These are phyloP conservation scores for Gryon sp. DNA, from an alignment of 1,140 invertebrate genomes.

Conservation along the genomic window DNA sequence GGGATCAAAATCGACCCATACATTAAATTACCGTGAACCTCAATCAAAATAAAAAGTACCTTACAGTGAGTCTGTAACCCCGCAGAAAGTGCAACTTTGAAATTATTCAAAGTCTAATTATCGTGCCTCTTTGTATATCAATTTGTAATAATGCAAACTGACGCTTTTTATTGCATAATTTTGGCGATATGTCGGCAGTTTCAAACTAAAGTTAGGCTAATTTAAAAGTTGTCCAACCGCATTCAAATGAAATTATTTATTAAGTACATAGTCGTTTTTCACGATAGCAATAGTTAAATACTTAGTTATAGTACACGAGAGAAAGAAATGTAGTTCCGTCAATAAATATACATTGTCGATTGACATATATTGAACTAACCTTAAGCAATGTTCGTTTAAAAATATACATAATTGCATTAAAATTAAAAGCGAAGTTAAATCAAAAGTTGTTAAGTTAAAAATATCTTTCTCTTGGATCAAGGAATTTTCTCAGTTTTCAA, in stretches of 20 bases:
- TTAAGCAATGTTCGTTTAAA: no score
- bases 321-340: slow-evolving; percentile 1
- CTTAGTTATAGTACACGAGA: not conserved
- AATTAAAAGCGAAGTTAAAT: no score
- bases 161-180: slow-evolving; percentile 22
- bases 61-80: not conserved
- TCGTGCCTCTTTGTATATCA: slow-evolving; percentile 10
- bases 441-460: no score
- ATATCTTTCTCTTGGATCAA: no score
- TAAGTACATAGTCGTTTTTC: no score
- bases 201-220: no score
- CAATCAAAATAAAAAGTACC: slow-evolving; percentile 1
- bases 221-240: no score
- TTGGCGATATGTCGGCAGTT: not conserved
- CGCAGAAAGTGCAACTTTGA: not conserved
- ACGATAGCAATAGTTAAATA: not conserved
- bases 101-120: slow-evolving; percentile 17
- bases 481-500: no score
- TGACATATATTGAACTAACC: slow-evolving; percentile 3
- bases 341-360: not conserved
- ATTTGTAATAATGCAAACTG: not conserved
- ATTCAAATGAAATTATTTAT: no score
- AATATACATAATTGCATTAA: no score
- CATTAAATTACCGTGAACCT: slow-evolving; percentile 72
- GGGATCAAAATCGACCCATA: slow-evolving; percentile 75